Evolutionary conservation across 2,797 vertebrate genomes (phyloP), one percentile per base, ranked within the genome.

Genomic region (Furcifer pardalis): DNA sequence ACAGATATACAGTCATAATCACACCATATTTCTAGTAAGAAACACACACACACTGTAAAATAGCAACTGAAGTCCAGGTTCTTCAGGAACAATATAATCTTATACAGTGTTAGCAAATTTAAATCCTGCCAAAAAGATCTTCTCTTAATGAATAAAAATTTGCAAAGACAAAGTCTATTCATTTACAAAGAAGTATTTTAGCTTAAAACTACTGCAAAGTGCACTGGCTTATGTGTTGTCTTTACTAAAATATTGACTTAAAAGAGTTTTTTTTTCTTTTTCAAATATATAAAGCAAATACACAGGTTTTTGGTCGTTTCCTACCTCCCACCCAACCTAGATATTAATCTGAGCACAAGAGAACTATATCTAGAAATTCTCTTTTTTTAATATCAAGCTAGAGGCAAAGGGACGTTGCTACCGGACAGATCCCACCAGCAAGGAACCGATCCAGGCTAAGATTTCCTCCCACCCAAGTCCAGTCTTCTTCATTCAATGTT

Each of bases 201-300:
- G 30, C 93, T 89, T 89, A 92, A 92, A 86, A 88, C 77, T 84
- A 92, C 84, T 42, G 90, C 90, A 35, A 85, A 83, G 37, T 86
- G 84, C 44, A 89, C 86, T 76, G 46, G 82, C 75, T 77, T 66
- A 59, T 71, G 69, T 12, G 40, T 49, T 1, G 85, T 91, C 93
- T 94, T 92, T 91, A 94, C 90, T 88, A 95, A 96, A 96, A 95
- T 79, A 78, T 92, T 92, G 81, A 4, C 93, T 95, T 92, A 92
- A 95, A 95, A 96, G 89, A 76, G 88, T n/a, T 75, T 93, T 93
- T n/a, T 75, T 93, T 93, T 94, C 65, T 62, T 49, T 21, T 35
- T 1, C 4, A 27, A 10, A 23, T 69, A 40, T 69, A 69, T 9
- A 40, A 96, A 96, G 95, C 78, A 91, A 93, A 92, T 90, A 94